Percentiles rank a stretch among this genome's conserved stretches.
Conservation (phyloP, 2,888 invertebrate species). For the Ariolimax columbianus region DNA sequence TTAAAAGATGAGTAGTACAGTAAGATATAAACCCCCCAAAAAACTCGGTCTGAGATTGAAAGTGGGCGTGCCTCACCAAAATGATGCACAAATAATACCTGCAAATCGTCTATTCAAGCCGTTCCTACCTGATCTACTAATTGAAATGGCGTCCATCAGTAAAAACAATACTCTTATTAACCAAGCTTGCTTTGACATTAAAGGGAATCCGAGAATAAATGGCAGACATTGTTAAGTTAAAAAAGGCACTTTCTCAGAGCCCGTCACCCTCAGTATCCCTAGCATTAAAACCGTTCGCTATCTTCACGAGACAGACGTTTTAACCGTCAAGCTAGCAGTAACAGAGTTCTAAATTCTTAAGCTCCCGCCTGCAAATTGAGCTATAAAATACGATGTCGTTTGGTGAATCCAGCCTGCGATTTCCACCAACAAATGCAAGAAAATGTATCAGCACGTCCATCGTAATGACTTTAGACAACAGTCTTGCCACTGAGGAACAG, state of each 20-base stretch:
- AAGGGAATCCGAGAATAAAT: neutral
- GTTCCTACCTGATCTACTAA: too few species aligned
- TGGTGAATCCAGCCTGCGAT: neutral
- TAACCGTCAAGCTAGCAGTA: neutral
- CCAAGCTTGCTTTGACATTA: neutral
- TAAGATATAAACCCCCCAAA: too few species aligned
- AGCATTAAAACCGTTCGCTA: neutral
- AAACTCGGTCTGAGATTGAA: too few species aligned
- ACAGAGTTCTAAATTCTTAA: neutral
- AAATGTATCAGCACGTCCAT: neutral
- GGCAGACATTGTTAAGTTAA: neutral
- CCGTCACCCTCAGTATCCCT: neutral
- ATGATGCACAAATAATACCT: too few species aligned
- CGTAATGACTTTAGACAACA: conserved; percentile 1
- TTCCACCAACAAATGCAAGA: neutral
- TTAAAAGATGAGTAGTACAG: too few species aligned
- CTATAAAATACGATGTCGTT: neutral
- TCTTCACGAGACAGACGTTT: neutral
- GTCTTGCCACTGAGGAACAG: neutral
- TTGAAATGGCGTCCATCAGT: too few species aligned
- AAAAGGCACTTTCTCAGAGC: neutral
- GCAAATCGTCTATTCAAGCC: too few species aligned
- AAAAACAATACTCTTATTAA: too few species aligned
- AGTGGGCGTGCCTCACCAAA: too few species aligned
- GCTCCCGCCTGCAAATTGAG: conserved; percentile 12